A percentile compares a stretch with the other conserved stretches of the same genome.
These are phyloP conservation scores for Calyptomena viridis DNA, from an alignment of 2,113 vertebrate species.

Conservation along the genomic window DNA sequence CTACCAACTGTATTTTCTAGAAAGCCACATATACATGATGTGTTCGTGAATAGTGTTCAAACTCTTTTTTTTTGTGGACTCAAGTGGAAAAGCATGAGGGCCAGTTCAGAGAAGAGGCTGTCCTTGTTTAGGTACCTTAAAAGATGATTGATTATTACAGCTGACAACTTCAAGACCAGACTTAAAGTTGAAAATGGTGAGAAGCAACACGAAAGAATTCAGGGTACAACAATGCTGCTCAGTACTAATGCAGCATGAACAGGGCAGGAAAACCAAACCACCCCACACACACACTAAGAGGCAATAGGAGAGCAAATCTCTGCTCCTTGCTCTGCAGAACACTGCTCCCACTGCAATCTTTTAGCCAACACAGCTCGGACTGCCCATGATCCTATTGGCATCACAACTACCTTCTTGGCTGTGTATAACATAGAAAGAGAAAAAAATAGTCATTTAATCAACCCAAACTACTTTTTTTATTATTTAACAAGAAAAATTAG, in stretches of 20 bases:
- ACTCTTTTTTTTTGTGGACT: not conserved
- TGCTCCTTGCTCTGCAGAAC: not conserved
- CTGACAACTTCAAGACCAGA: not conserved
- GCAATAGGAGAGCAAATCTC: not conserved
- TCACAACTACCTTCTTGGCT: rapidly evolving
- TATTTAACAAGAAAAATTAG: not conserved
- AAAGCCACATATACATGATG: not conserved
- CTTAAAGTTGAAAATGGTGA: not conserved
- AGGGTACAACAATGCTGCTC: not conserved
- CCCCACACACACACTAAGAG: not conserved
- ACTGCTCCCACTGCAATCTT: not conserved
- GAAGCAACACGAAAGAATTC: not conserved
- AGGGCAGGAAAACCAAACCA: not conserved
- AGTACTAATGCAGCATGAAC: rapidly evolving
- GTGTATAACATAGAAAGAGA: not conserved
- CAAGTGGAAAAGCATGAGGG: rapidly evolving
- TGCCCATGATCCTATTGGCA: not conserved
- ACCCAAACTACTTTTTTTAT: not conserved
- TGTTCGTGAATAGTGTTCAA: not conserved
- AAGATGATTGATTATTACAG: not conserved
- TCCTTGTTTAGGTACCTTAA: not conserved
- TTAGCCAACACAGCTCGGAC: rapidly evolving
- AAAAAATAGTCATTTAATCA: not conserved
- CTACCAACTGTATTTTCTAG: not conserved
- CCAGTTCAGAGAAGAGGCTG: not conserved